Evolutionary conservation across 2,113 vertebrate species (phyloP), one percentile per base, ranked within the genome.

Genomic region (Phyllopteryx taeniolatus): DNA sequence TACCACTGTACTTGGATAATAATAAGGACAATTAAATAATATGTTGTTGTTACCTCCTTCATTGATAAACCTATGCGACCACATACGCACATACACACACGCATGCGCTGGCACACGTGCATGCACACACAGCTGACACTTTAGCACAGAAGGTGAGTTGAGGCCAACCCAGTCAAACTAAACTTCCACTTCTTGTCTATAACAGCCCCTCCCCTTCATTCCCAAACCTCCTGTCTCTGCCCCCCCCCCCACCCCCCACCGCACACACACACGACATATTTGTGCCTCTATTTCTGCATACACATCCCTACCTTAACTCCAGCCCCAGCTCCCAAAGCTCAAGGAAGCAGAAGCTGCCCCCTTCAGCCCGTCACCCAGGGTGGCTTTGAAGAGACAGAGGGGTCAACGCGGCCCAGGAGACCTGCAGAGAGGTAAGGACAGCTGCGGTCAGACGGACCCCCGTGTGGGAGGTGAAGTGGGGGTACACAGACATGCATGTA

Each of bases 301-400:
- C 46, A 33, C 71, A 53, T 13, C 27, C 43, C 22, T 27, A 73
- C 73, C 77, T 84, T 72, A 73, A 77, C 77, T 86, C 75, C 81
- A 87, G 80, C 73, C 85, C 86, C 80, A 67, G 79, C 84, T 86
- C 88, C 87, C 87, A 84, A 86, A 88, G 86, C 88, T 87, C 79
- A 83, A 77, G 74, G 82, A 85, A 77, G 90, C 90, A 87, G 85
- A 87, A 89, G 88, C 87, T 84, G 73, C 82, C 85, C 78, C 78
- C 82, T 73, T 49, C 72, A 75, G 71, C 75, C 71, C 61, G 22
- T 84, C 88, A 86, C 82, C 33, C 73, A 64, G 14, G 59, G 59
- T 74, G 87, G 81, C 86, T 91, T 91, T 91, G 90, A 91, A 88
- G 90, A 46, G 83, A 89, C 78, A 87, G 85, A 81, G 90, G 85